Percentiles rank a stretch among this genome's conserved stretches.
Evolutionary conservation across 92 coral and sea anemone genomes (phyloP).

Genomic region (Actinostola sp.): DNA sequence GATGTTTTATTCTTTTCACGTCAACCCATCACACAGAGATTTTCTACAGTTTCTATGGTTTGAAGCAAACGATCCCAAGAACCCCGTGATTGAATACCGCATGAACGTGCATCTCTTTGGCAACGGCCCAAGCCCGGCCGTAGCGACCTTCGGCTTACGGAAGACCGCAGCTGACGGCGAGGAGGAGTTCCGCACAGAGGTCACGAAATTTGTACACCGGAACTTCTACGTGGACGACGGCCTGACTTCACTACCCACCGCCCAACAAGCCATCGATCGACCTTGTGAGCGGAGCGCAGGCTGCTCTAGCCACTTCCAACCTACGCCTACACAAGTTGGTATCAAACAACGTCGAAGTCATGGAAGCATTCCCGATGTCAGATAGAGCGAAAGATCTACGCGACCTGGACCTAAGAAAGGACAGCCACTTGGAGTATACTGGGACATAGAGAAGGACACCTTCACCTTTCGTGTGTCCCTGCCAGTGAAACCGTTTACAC

Average conservation of each 20-base stretch:
- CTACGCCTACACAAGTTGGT: conserved; percentile 46
- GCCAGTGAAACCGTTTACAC: conserved; percentile 27
- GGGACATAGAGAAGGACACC: conserved; percentile 34
- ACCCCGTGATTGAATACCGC: conserved; percentile 47
- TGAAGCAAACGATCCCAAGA: conserved; percentile 41
- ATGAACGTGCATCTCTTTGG: conserved; percentile 79
- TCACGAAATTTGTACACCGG: conserved; percentile 20
- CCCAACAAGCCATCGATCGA: conserved; percentile 12
- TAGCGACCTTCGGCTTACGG: conserved; percentile 62
- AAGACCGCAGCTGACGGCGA: conserved; percentile 48
- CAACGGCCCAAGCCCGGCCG: conserved; percentile 63
- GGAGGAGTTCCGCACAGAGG: conserved; percentile 7
- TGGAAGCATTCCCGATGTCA: conserved; percentile 38
- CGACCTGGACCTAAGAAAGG: conserved; percentile 48
- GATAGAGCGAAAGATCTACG: conserved; percentile 47
- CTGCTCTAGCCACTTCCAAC: conserved; percentile 32
- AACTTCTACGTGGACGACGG: conserved; percentile 56
- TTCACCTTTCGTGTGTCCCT: conserved; percentile 10
- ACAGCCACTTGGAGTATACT: conserved; percentile 60
- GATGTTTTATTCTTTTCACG: conserved; percentile 46
- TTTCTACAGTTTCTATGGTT: conserved; percentile 70
- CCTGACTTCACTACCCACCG: conserved; percentile 31
- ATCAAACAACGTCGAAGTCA: conserved; percentile 23
- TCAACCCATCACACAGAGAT: conserved; percentile 62
- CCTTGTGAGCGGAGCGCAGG: conserved; percentile 13